phyloP scores from a whole-genome alignment of 2,113 vertebrate genomes.

The Siniperca knerii region DNA sequence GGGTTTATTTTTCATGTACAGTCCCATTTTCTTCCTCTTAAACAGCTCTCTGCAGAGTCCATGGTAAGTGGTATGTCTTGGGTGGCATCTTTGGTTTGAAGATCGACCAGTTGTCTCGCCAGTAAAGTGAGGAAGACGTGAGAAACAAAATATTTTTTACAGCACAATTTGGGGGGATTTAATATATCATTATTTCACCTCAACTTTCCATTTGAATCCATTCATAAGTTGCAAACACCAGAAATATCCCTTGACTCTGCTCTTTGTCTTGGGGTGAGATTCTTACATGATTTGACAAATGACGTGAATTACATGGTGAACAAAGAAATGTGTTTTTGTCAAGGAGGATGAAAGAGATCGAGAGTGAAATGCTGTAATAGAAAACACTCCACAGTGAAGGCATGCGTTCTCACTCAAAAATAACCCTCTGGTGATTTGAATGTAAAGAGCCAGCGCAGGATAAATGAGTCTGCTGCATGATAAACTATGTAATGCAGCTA shows the following conservation, averaged over 20 bases:
- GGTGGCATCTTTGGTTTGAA: conserved; percentile 56
- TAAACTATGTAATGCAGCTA: conserved; percentile 48
- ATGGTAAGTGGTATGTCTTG: conserved; percentile 54
- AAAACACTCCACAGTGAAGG: conserved; percentile 62
- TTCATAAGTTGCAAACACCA: conserved; percentile 37
- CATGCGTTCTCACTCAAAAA: conserved; percentile 46
- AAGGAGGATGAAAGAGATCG: conserved; percentile 67
- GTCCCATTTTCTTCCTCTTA: conserved; percentile 37
- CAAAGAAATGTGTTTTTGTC: conserved; percentile 74
- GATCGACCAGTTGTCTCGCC: conserved; percentile 34
- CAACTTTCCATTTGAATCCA: conserved; percentile 50
- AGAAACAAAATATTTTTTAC: conserved; percentile 56
- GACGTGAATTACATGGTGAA: conserved; percentile 58
- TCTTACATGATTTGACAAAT: conserved; percentile 71
- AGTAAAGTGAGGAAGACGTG: conserved; percentile 42
- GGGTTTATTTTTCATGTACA: conserved; percentile 67
- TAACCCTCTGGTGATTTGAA: conserved; percentile 63
- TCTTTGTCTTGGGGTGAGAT: conserved; percentile 54
- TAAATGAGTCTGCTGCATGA: conserved; percentile 61
- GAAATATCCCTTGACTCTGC: conserved; percentile 30
- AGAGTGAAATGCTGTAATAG: conserved; percentile 68
- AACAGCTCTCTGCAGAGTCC: conserved; percentile 43
- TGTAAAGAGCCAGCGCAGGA: conserved; percentile 53
- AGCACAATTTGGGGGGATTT: conserved; percentile 12
- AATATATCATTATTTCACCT: conserved; percentile 36